These are phyloP conservation scores for Cyphomyrus discorhynchus DNA, from an alignment of 2,113 vertebrate genomes.

Conservation along the genomic window DNA sequence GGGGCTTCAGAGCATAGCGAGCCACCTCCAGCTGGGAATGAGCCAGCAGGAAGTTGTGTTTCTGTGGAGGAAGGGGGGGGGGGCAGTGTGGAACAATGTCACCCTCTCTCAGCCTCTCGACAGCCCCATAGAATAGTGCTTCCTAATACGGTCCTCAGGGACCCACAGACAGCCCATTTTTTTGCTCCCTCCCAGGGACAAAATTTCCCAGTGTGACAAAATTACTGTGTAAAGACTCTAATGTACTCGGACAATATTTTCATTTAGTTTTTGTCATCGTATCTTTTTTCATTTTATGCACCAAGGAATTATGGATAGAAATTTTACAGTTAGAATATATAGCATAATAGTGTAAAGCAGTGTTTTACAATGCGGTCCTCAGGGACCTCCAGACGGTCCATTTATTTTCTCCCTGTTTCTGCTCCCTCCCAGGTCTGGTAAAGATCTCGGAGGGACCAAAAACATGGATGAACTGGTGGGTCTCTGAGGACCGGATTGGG, in stretches of 20 bases:
- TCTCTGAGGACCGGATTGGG: neutral
- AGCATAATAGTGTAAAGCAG: neutral
- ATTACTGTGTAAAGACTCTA: neutral
- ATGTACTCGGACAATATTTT: neutral
- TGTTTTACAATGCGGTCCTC: neutral
- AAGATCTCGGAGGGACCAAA: neutral
- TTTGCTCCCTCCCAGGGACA: neutral
- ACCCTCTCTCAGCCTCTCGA: neutral
- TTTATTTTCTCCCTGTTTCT: neutral
- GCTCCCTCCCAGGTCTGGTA: neutral
- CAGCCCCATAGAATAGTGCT: neutral
- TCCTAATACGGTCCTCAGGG: neutral
- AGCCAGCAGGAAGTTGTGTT: slow-evolving; percentile 66
- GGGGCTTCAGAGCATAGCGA: slow-evolving; percentile 68
- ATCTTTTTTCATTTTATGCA: neutral
- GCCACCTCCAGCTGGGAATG: slow-evolving; percentile 70
- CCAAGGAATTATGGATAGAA: neutral
- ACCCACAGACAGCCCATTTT: neutral
- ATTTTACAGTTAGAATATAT: neutral
- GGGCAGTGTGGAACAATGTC: neutral
- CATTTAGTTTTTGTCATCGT: neutral
- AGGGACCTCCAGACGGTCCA: neutral
- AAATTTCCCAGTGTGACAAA: neutral
- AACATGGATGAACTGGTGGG: neutral
- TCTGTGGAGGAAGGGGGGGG: slow-evolving; percentile 45